Evolutionary conservation across 2,888 invertebrate genomes (phyloP).

Genomic region (Ochropacha duplaris): DNA sequence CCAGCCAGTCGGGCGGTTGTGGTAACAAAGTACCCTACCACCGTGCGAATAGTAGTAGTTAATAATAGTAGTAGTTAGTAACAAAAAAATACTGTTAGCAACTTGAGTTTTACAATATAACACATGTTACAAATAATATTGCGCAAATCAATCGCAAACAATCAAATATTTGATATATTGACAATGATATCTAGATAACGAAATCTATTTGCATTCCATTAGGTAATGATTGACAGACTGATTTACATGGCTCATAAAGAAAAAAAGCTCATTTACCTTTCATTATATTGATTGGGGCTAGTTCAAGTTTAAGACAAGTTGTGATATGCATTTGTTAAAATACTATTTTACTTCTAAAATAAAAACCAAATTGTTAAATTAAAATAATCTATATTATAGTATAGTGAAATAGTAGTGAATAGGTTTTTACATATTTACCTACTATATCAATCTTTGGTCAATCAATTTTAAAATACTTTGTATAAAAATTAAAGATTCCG

Average conservation of each 20-base stretch:
- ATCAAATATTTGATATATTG: slow-evolving; percentile 26
- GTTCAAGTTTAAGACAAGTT: too few relatives aligned
- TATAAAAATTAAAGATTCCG: slow-evolving; percentile 16
- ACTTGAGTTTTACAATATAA: not conserved
- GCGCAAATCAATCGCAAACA: not conserved
- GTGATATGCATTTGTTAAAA: too few relatives aligned
- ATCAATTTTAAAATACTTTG: not conserved
- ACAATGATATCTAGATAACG: slow-evolving; percentile 32
- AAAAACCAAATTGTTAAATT: too few relatives aligned
- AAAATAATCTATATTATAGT: too few relatives aligned
- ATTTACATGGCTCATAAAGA: slow-evolving; percentile 40
- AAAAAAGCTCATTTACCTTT: slow-evolving; percentile 33
- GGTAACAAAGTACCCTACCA: too few relatives aligned
- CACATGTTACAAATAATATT: not conserved
- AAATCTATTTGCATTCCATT: slow-evolving; percentile 46
- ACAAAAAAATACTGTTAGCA: too few relatives aligned
- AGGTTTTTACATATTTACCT: too few relatives aligned
- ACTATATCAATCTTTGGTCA: not conserved
- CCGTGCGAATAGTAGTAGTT: too few relatives aligned
- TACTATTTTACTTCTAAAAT: too few relatives aligned
- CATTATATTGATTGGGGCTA: slow-evolving; percentile 3
- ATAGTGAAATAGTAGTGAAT: too few relatives aligned
- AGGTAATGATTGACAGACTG: slow-evolving; percentile 40
- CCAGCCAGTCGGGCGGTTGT: too few relatives aligned
- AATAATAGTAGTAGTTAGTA: too few relatives aligned